phyloP scores from a whole-genome alignment of 2,113 vertebrate genomes.

The Chlorodrepanis virens region DNA sequence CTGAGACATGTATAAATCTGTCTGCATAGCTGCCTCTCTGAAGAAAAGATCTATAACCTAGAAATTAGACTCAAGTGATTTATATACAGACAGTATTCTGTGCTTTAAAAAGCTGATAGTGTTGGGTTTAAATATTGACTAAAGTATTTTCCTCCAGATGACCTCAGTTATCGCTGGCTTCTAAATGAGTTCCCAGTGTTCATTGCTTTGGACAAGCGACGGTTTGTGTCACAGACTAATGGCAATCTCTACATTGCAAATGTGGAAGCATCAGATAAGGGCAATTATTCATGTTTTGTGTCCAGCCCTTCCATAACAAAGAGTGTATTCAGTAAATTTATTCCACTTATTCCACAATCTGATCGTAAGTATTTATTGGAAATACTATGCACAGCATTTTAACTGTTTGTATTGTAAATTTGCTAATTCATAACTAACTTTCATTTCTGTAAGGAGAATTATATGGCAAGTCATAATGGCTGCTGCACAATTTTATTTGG shows the following conservation, averaged over 20 bases:
- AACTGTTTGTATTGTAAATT: not conserved
- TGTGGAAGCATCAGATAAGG: constrained; percentile 87
- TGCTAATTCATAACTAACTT: not conserved
- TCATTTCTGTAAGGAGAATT: not conserved
- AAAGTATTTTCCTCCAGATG: constrained; percentile 73
- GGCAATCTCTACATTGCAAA: constrained; percentile 98
- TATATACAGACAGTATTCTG: not conserved
- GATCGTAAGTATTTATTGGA: constrained; percentile 82
- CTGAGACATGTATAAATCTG: not conserved
- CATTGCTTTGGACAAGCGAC: constrained; percentile 88
- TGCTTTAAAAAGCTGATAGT: not conserved
- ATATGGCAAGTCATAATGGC: not conserved
- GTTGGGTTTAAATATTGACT: constrained; percentile 16
- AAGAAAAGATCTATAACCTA: not conserved
- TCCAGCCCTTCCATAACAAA: constrained; percentile 94
- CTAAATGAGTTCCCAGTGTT: constrained; percentile 97
- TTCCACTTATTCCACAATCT: constrained; percentile 86
- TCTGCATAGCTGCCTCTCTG: not conserved
- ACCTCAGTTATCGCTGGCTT: constrained; percentile 96
- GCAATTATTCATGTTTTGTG: constrained; percentile 96
- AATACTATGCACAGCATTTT: not conserved
- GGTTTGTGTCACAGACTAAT: constrained; percentile 92
- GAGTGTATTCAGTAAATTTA: constrained; percentile 98
- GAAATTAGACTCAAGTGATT: not conserved
- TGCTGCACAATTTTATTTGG: not conserved